A percentile compares a stretch with the other conserved stretches of the same genome.
phyloP scores from a whole-genome alignment of 2,113 vertebrate species.

The Notechis scutatus region DNA sequence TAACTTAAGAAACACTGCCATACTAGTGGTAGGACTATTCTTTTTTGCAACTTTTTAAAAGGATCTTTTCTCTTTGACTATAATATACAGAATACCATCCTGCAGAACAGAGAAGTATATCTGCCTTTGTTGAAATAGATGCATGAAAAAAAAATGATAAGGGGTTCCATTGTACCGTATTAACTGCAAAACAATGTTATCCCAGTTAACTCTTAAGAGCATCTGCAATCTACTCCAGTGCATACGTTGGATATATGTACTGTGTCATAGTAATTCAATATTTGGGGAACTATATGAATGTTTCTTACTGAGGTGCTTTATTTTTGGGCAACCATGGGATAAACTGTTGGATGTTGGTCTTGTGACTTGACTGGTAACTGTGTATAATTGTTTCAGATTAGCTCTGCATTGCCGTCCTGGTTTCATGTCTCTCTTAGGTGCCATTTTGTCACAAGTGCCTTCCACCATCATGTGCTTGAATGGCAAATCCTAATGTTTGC shows the following conservation, averaged over 20 bases:
- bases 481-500: neutral
- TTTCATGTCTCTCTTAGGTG: conserved; percentile 41
- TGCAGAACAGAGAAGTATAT: neutral
- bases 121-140: neutral
- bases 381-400: conserved; percentile 44
- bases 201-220: neutral
- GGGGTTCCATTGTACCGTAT: neutral
- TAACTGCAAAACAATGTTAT: neutral
- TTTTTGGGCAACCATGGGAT: conserved; percentile 56
- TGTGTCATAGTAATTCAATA: neutral
- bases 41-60: conserved; percentile 17
- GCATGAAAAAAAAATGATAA: neutral
- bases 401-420: conserved; percentile 49
- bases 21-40: neutral
- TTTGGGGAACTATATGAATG: conserved; percentile 23
- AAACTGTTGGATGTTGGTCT: conserved; percentile 49
- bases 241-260: neutral
- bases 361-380: conserved; percentile 60
- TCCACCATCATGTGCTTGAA: conserved; percentile 44
- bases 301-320: conserved; percentile 48
- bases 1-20: neutral
- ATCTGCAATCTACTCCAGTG: conserved; percentile 25
- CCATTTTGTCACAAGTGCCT: conserved; percentile 22
- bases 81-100: neutral
- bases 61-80: neutral